Evolutionary conservation across 1,140 invertebrate genomes (phyloP).

Genomic region (Cyclina sinensis): DNA sequence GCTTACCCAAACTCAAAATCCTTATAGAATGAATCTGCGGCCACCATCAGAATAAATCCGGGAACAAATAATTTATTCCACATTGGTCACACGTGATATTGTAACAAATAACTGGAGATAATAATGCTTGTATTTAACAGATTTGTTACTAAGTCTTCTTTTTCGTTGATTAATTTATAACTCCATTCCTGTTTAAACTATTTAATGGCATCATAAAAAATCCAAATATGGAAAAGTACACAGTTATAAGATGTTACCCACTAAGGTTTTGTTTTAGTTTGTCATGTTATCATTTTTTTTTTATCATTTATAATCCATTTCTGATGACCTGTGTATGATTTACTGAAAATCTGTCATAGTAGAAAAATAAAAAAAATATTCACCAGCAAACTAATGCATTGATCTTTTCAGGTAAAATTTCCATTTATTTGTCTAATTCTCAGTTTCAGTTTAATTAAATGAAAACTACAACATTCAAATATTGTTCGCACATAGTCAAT

Average conservation of each 20-base stretch:
- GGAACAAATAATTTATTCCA: constrained; percentile 26
- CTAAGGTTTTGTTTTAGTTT: background rate
- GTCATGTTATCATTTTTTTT: constrained; percentile 12
- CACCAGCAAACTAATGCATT: background rate
- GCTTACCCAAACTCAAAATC: constrained; percentile 40
- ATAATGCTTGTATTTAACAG: background rate
- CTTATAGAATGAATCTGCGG: background rate
- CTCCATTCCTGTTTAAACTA: background rate
- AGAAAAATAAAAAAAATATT: background rate
- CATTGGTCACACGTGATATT: constrained; percentile 40
- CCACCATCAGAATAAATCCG: constrained; percentile 7
- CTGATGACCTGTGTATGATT: background rate
- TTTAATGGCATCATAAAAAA: background rate
- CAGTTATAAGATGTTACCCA: background rate
- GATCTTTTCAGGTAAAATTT: background rate
- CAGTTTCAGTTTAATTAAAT: background rate
- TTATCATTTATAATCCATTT: background rate
- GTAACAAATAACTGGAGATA: background rate
- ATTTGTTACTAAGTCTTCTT: background rate
- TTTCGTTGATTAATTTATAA: constrained; percentile 14
- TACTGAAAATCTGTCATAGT: constrained; percentile 10
- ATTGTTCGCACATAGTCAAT: background rate
- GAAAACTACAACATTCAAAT: background rate
- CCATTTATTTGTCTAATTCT: too few relatives aligned
- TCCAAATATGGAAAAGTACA: constrained; percentile 15